Conservation (phyloP, 2,888 invertebrate genomes). For the Melieria crassipennis region DNA sequence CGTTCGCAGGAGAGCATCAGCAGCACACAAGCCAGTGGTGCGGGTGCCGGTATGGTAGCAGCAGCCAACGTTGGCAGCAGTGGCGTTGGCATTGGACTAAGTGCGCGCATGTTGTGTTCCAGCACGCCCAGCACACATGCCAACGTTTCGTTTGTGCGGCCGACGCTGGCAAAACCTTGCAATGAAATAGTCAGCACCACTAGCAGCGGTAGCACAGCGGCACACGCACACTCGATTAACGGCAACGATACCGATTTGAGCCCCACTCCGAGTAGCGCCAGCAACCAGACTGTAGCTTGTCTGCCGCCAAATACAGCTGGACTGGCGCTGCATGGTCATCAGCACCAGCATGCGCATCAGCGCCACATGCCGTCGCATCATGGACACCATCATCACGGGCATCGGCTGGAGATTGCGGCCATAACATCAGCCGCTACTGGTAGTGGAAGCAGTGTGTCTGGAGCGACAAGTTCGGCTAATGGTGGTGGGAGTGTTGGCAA, state of each 20-base stretch:
- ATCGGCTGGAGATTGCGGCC: slow-evolving; percentile 44
- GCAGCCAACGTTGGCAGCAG: slow-evolving; percentile 28
- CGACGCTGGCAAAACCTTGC: slow-evolving; percentile 55
- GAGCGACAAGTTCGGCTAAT: slow-evolving; percentile 24
- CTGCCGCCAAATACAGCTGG: slow-evolving; percentile 1
- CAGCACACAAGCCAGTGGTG: slow-evolving; percentile 41
- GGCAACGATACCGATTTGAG: slow-evolving; percentile 8
- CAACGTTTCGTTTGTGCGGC: slow-evolving; percentile 59
- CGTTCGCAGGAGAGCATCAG: slow-evolving; percentile 50
- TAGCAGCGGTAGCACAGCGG: not conserved
- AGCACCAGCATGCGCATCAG: slow-evolving; percentile 29
- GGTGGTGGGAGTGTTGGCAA: slow-evolving; percentile 4
- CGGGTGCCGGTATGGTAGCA: not conserved
- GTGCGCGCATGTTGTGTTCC: slow-evolving; percentile 30
- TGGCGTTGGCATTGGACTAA: slow-evolving; percentile 6
- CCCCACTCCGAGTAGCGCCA: slow-evolving; percentile 5
- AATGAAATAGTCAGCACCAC: slow-evolving; percentile 56
- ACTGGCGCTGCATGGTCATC: slow-evolving; percentile 9
- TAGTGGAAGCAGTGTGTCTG: not conserved
- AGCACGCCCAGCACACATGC: slow-evolving; percentile 45
- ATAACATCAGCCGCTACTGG: slow-evolving; percentile 19
- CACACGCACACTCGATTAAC: not conserved
- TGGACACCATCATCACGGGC: slow-evolving; percentile 41
- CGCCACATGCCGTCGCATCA: slow-evolving; percentile 36
- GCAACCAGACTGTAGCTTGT: not conserved